Evolutionary conservation across 1,140 invertebrate species (phyloP), one percentile per base, ranked within the genome.

Genomic region (Platyscapa corneri): DNA sequence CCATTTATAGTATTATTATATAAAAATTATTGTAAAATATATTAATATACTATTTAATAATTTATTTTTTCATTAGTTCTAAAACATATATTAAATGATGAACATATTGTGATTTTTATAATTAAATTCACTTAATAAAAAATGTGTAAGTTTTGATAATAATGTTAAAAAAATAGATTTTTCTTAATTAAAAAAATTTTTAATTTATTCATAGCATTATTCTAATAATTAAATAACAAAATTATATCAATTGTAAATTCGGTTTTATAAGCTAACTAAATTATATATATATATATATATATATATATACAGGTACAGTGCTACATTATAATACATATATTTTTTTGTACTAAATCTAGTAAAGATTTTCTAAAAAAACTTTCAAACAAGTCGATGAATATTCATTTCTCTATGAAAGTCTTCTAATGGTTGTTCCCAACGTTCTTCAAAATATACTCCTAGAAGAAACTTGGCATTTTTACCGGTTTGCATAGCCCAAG

Each of bases 391-490:
- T 49, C 88, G 88, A 14, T 82, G 91, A 87, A 97, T 96, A 88
- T 96, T 96, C 90, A 96, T 94, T 94, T 97, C 96, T 85, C 93
- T 93, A 88, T 97, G 95, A 87, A 99, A 95, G 37, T 99, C 97
- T 77, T 94, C 90, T 10, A 99, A 92, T 60, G 96, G 94, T 93
- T 98, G 97, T 76, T 99, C 97, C 98, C 98, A 99, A 87, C 98
- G 95, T 94, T 98, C 96, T 92, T 99, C 98, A 95, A 96, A 99
- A 93, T 98, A 99, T 67, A 99, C 94, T 88, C 95, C 95, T 93
- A 98, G 94, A 56, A 98, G 92, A 91, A 97, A 96, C 87, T 96
- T 95, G 27, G 96, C 95, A 88, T 95, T 95, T 84, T 94, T 94
- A 37, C 97, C 98, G 89, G 96, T 98, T 89, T 95, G 92, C 10